Conservation (phyloP, 2,797 vertebrate genomes). For the Manis crassicaudata region DNA sequence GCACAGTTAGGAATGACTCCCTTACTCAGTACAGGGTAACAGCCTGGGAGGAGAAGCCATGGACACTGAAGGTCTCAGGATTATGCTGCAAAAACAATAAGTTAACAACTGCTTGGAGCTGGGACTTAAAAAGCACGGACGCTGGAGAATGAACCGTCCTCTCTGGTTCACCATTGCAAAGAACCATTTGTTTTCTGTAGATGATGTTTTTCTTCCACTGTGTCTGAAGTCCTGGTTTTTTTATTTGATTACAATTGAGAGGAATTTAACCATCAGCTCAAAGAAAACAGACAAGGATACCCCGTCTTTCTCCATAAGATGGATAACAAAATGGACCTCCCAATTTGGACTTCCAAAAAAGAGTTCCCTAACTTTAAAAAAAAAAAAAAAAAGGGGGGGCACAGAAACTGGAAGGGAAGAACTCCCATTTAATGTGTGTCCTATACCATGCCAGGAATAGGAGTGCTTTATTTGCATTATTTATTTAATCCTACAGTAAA, state of each 20-base stretch:
- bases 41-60: not conserved
- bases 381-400: no score
- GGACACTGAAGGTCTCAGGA: not conserved
- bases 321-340: not conserved
- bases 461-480: not conserved
- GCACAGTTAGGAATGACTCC: not conserved
- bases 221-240: slow-evolving; percentile 20
- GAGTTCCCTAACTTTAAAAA: not conserved
- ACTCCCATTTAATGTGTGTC: not conserved
- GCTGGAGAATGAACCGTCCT: not conserved
- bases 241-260: slow-evolving; percentile 36
- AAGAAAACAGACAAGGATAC: not conserved
- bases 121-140: not conserved
- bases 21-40: not conserved
- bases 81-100: slow-evolving; percentile 19
- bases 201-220: not conserved
- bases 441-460: accelerated
- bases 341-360: not conserved
- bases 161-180: slow-evolving; percentile 44
- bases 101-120: not conserved
- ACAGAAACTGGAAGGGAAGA: not conserved
- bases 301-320: not conserved
- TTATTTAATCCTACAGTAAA: not conserved
- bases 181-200: not conserved
- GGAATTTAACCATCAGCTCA: not conserved